Base-by-base conservation (phyloP, 2,113 vertebrate species). In the Formicarius rufipectus region DNA sequence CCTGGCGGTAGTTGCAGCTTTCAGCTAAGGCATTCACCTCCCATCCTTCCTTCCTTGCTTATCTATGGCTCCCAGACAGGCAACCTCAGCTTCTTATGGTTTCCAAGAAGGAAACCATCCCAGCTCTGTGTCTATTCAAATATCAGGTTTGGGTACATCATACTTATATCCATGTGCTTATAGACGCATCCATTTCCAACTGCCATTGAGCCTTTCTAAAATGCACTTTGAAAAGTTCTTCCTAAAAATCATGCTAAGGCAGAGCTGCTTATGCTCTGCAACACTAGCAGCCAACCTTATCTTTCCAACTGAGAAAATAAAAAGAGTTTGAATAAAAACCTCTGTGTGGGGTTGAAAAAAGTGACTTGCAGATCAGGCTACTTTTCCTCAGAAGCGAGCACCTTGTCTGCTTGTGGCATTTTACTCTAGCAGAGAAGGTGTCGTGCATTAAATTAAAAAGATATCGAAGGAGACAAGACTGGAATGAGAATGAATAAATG, bases 321-420 rank as follows among this genome's bases (percentile, higher is more conserved):
- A 62, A 42, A 21, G 31, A 7, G 44, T 4, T 7, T 6, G n/a
- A 23, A 59, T 25, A 18, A 71, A 50, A 82, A 76, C 24, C 23
- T 20, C 19, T 42, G 1, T 35, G 8, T 31, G 9, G 28, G 3
- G 30, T 37, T 75, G 62, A 68, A 79, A 40, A 59, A 82, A 85
- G 49, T 12, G 53, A 60, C 52, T 87, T 79, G 47, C 63, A 87
- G 50, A 66, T 81, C 55, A 90, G 63, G 22, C 33, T 90, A 40
- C 40, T 69, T 87, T 92, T 90, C 71, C 55, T 91, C 58, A 58
- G 44, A 58, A 77, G 53, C 3, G 9, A 85, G 63, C n/a, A 94
- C 89, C 87, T 91, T 94, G 71, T 59, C 59, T 81, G 37, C 84
- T 87, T 42, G 74, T 91, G 87, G 58, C 78, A 89, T 89, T 91